phyloP scores from a whole-genome alignment of 2,888 invertebrate genomes.

The Sepioteuthis lessoniana region DNA sequence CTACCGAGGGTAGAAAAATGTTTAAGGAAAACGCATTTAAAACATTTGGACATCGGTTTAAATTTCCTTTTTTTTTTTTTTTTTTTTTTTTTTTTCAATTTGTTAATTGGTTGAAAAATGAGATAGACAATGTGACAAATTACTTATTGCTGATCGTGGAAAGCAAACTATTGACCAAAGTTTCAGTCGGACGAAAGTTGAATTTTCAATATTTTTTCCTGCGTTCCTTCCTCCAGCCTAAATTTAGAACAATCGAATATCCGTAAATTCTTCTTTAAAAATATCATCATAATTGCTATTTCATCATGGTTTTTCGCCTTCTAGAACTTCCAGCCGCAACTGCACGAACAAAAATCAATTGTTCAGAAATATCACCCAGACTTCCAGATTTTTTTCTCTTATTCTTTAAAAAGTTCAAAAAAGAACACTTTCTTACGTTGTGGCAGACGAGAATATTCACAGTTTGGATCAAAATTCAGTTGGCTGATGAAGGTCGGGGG shows the following conservation, averaged over 20 bases:
- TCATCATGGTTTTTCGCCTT: no score
- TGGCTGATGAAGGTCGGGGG: not conserved
- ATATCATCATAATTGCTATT: no score
- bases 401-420: not conserved
- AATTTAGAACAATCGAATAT: not conserved
- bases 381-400: not conserved
- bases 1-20: not conserved
- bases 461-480: not conserved
- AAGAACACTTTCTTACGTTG: not conserved
- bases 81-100: no score
- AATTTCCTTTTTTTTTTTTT: no score
- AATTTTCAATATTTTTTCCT: no score
- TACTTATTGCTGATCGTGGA: not conserved
- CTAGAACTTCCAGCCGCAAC: not conserved
- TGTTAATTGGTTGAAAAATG: not conserved
- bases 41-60: not conserved
- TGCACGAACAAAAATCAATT: not conserved
- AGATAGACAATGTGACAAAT: not conserved
- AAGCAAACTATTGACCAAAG: not conserved
- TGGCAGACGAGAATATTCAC: not conserved
- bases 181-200: not conserved
- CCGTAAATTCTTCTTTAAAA: no score
- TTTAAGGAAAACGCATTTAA: constrained; percentile 8
- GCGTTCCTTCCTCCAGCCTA: not conserved
- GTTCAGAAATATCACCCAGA: not conserved